These are phyloP conservation scores for Odontocolon sp. DNA, from an alignment of 2,888 invertebrate species.

Conservation along the genomic window DNA sequence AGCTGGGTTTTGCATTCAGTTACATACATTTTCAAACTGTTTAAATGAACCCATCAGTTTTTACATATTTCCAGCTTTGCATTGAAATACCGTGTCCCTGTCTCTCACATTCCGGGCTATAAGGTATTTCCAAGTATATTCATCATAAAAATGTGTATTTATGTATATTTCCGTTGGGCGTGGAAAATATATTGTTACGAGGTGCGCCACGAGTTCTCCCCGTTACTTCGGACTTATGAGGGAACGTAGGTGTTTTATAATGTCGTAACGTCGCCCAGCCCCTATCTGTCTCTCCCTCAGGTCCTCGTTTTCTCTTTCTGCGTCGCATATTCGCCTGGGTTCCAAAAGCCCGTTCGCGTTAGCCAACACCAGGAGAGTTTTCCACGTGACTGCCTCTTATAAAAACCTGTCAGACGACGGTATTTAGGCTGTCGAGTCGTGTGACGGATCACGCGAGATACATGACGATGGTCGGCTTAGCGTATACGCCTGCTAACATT, in stretches of 20 bases:
- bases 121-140: slow-evolving; percentile 62
- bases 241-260: slow-evolving; percentile 64
- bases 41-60: no score
- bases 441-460: slow-evolving; percentile 66
- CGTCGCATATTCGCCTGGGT: slow-evolving; percentile 7
- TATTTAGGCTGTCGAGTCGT: slow-evolving; percentile 69
- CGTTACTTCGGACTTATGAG: slow-evolving; percentile 62
- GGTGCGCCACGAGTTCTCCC: slow-evolving; percentile 44
- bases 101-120: slow-evolving; percentile 4
- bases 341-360: slow-evolving; percentile 30
- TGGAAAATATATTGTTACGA: slow-evolving; percentile 56
- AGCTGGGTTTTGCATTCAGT: no score
- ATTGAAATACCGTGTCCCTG: not conserved
- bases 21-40: no score
- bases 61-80: no score
- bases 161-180: slow-evolving; percentile 57
- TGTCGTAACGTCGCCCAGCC: slow-evolving; percentile 61
- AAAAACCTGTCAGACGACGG: slow-evolving; percentile 66
- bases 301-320: not conserved
- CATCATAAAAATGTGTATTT: slow-evolving; percentile 72
- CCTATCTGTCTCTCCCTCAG: slow-evolving; percentile 62
- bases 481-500: slow-evolving; percentile 21
- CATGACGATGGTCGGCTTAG: slow-evolving; percentile 43
- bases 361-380: slow-evolving; percentile 52
- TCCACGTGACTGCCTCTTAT: slow-evolving; percentile 57